These are phyloP conservation scores for Drosophila colorata DNA, from an alignment of 2,888 invertebrate species.

Conservation along the genomic window DNA sequence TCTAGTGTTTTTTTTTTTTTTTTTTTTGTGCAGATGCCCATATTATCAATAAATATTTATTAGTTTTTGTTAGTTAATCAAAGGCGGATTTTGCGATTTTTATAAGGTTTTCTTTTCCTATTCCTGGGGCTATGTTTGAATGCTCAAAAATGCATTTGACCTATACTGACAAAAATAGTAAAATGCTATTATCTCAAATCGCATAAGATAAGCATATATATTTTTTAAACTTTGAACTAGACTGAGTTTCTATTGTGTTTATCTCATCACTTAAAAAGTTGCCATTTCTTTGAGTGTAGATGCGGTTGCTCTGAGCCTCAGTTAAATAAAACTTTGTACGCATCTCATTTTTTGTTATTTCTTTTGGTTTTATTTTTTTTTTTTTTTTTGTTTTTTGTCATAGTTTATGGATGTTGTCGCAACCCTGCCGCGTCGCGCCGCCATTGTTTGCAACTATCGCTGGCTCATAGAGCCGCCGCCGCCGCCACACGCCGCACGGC, in stretches of 20 bases:
- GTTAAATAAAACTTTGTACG: slow-evolving; percentile 68
- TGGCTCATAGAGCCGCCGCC: slow-evolving; percentile 4
- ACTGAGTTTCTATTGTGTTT: background rate
- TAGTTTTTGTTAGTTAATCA: too few relatives aligned
- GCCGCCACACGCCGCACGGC: background rate
- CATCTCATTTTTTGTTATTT: slow-evolving; percentile 12
- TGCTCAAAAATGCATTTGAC: too few relatives aligned
- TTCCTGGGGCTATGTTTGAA: too few relatives aligned
- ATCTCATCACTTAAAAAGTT: slow-evolving; percentile 14
- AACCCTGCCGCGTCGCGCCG: slow-evolving; percentile 1
- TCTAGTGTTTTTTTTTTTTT: too few relatives aligned
- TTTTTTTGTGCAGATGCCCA: too few relatives aligned
- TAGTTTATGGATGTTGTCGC: slow-evolving; percentile 63
- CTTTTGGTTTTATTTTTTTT: too few relatives aligned
- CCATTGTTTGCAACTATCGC: slow-evolving; percentile 53
- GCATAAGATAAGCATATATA: background rate
- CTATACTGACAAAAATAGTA: too few relatives aligned
- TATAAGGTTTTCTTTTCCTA: too few relatives aligned
- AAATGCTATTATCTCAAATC: too few relatives aligned
- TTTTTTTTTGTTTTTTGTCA: slow-evolving; percentile 50
- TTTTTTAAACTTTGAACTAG: background rate
- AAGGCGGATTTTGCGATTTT: too few relatives aligned
- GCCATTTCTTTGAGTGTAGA: slow-evolving; percentile 41
- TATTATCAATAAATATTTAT: too few relatives aligned
- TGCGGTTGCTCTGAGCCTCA: slow-evolving; percentile 28